Evolutionary conservation across 2,888 invertebrate species (phyloP), one percentile per base, ranked within the genome.

Genomic region (Prosopocoilus inquinatus): DNA sequence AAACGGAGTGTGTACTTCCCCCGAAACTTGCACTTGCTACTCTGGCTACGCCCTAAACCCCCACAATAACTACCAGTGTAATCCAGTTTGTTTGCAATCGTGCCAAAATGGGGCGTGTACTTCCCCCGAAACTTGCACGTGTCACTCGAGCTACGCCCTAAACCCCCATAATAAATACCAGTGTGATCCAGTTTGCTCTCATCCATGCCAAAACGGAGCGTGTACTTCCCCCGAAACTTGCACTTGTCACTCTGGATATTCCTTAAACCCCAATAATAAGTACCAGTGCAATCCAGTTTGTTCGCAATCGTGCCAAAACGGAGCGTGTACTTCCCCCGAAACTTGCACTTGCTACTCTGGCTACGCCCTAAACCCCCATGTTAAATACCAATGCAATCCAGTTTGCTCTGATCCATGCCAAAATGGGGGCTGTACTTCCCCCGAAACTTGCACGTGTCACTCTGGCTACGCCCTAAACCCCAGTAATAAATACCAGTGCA

Each of bases 1-100:
- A 0, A 70, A 74, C 62, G 72, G 81, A 1, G 75, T 75, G 41
- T 83, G 83, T 57, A 76, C 79, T 11, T 79, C 77, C 0, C 72
- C 65, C n/a, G 73, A 77, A 55, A 62, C 64, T 4, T 79, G 79
- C 62, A 66, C 66, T n/a, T 76, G 75, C 57, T 41, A 68, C 32
- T 11, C 52, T 0, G 73, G 72, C 3, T 74, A 70, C 48, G 50
- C 43, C 36, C 36, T 35, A 5, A 41, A 45, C 46, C 45, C 47
- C 13, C 13, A 57, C 11, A 57, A 57, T 9, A 63, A 65, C 13
- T 65, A 57, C 33, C 28, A 54, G 15, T 68, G 68, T 39, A 52
- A 60, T 43, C 63, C 66, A 5, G 49, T 57, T 16, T 69, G 69
- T 45, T 36, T 36, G 4, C 50, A 62, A 41, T 38, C 55, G 3